Conservation (phyloP, 1,140 invertebrate genomes). For the Megathymus violae region DNA sequence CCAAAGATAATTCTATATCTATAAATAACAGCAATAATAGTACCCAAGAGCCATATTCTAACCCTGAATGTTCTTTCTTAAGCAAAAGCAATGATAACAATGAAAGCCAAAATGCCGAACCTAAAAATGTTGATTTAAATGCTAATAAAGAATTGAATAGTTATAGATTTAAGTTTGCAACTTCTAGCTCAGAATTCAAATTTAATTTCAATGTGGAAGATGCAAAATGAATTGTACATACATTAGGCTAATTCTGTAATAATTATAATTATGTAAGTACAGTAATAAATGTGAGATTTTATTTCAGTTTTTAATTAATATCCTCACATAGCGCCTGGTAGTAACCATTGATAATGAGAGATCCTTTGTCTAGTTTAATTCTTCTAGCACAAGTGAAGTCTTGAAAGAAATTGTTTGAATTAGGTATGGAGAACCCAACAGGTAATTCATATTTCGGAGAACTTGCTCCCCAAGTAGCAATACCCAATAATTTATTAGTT, state of each 20-base stretch:
- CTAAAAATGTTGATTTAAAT: conserved; percentile 7
- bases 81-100: conserved; percentile 35
- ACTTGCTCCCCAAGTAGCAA: conserved; percentile 58
- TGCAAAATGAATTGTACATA: conserved; percentile 40
- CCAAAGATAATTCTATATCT: conserved; percentile 32
- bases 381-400: conserved; percentile 51
- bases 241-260: conserved; percentile 22
- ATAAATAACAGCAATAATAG: conserved; percentile 38
- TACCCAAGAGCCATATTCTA: conserved; percentile 10
- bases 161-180: conserved; percentile 63
- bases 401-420: conserved; percentile 52
- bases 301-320: conserved; percentile 21
- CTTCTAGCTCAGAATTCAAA: conserved; percentile 63
- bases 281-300: conserved; percentile 36
- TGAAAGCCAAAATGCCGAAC: conserved; percentile 41
- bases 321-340: conserved; percentile 55
- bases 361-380: conserved; percentile 45
- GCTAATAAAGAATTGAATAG: conserved; percentile 38
- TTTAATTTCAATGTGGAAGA: conserved; percentile 74
- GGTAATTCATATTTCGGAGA: conserved; percentile 47
- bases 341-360: conserved; percentile 22
- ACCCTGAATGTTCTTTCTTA: conserved; percentile 8
- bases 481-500: conserved; percentile 50
- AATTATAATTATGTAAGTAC: conserved; percentile 25
- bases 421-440: conserved; percentile 57